Percentiles rank a stretch among this genome's conserved stretches.
phyloP scores from a whole-genome alignment of 2,113 vertebrate genomes.

The Pituophis catenifer region DNA sequence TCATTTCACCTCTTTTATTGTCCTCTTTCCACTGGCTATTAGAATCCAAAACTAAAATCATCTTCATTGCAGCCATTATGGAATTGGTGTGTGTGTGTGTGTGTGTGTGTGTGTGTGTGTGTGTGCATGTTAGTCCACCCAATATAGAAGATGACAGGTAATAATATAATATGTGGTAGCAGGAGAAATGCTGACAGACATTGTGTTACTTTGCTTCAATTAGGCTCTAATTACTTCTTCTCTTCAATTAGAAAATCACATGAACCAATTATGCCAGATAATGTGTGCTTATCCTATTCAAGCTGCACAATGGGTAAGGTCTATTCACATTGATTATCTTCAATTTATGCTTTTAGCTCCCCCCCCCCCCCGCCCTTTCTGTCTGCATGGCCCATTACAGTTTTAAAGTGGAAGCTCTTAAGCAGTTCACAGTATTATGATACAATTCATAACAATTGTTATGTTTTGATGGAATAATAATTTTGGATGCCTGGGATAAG shows the following conservation, averaged over 20 bases:
- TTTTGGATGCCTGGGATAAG: slow-evolving; percentile 59
- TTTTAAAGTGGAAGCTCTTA: slow-evolving; percentile 70
- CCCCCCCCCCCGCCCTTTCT: slow-evolving; percentile 48
- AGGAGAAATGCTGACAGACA: slow-evolving; percentile 67
- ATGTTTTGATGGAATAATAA: slow-evolving; percentile 68
- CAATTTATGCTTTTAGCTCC: slow-evolving; percentile 69
- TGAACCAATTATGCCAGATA: slow-evolving; percentile 71
- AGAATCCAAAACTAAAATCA: slow-evolving; percentile 37
- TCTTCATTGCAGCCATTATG: slow-evolving; percentile 1
- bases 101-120: not conserved
- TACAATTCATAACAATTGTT: slow-evolving; percentile 70
- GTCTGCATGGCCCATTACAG: slow-evolving; percentile 63
- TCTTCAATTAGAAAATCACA: slow-evolving; percentile 73
- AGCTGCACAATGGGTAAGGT: slow-evolving; percentile 66
- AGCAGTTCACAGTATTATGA: slow-evolving; percentile 68
- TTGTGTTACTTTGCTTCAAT: slow-evolving; percentile 70
- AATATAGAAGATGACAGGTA: slow-evolving; percentile 62
- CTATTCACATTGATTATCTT: slow-evolving; percentile 72
- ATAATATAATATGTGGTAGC: slow-evolving; percentile 65
- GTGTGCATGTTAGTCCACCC: slow-evolving; percentile 22
- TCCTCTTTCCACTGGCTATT: slow-evolving; percentile 28
- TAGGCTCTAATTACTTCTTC: slow-evolving; percentile 72
- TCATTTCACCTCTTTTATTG: slow-evolving; percentile 39
- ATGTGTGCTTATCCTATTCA: slow-evolving; percentile 73
- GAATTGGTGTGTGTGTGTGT: not conserved